Evolutionary conservation across 2,797 vertebrate genomes (phyloP), one percentile per base, ranked within the genome.

Genomic region (Anguilla obscura): DNA sequence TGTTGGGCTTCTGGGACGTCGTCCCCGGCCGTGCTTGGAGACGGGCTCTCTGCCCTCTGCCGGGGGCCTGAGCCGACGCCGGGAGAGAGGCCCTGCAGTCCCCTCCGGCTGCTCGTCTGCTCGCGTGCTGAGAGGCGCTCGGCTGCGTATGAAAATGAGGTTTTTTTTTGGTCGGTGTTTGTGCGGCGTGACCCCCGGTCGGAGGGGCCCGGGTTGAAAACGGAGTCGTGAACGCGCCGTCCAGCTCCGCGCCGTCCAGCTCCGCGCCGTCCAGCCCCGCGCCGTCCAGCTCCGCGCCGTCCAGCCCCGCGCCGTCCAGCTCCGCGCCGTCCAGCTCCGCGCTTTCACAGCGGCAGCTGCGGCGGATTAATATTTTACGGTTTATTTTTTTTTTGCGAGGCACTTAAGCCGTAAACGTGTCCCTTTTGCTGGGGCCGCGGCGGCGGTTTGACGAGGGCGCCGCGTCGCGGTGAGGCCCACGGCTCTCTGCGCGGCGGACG

Each of bases 361-460:
- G 1, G 45, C 1, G 45, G 79, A 82, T 82, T 82, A 82, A 82
- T 82, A 82, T 82, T 82, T 82, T 50, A 82, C 50, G 24, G 12
- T 82, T 18, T 48, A 2, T 80, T 80, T 80, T 45, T 80, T 80
- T 80, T 27, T 71, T 24, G 18, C n/a, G 2, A n/a, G 40, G 40
- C 79, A 82, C 79, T 50, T 82, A 48, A 82, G 79, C 45, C 45
- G 24, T 82, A 82, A 82, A 82, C 45, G 21, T 0, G 79, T 50
- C 45, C 45, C 45, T 12, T 27, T n/a, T n/a, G 79, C 48, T 50
- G 21, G 79, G 45, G 18, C 45, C 14, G 79, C 21, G 18, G 79
- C 79, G 50, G 79, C 21, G 45, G 79, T 50, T 82, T 50, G 79
- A 79, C 16, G 79, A 50, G 40, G 40, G 40, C 45, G 40, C 14